These are phyloP conservation scores for Otolemur garnettii DNA, from an alignment of 2,113 vertebrate genomes.

Conservation along the genomic window DNA sequence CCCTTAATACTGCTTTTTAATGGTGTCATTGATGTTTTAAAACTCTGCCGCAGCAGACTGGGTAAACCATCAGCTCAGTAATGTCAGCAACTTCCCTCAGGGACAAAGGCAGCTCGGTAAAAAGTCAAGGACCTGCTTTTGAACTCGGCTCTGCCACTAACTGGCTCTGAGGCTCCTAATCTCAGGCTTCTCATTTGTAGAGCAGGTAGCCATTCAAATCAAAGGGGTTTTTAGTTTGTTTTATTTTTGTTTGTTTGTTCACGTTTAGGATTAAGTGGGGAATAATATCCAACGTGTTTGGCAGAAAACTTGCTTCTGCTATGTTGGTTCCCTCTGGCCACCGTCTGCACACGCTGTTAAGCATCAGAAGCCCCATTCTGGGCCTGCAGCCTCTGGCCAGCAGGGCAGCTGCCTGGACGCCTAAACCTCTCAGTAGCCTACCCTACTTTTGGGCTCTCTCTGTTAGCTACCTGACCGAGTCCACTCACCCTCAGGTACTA, in stretches of 20 bases:
- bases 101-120: too few relatives aligned
- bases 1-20: not conserved
- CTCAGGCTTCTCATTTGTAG: not conserved
- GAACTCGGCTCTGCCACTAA: not conserved
- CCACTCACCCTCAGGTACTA: not conserved
- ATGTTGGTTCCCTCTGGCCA: not conserved
- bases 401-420: not conserved
- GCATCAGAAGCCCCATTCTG: not conserved
- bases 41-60: not conserved
- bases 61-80: not conserved
- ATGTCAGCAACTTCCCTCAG: too few relatives aligned
- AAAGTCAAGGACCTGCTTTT: fast-evolving
- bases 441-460: too few relatives aligned
- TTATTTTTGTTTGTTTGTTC: not conserved
- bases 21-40: not conserved
- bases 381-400: too few relatives aligned
- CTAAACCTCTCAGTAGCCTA: too few relatives aligned
- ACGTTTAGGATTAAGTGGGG: not conserved
- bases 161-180: not conserved
- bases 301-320: not conserved
- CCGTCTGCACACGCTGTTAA: too few relatives aligned
- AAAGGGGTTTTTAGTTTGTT: too few relatives aligned
- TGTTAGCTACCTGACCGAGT: not conserved
- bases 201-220: not conserved
- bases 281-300: not conserved